Evolutionary conservation across 2,888 invertebrate species (phyloP), one percentile per base, ranked within the genome.

Genomic region (Machimus rusticus): DNA sequence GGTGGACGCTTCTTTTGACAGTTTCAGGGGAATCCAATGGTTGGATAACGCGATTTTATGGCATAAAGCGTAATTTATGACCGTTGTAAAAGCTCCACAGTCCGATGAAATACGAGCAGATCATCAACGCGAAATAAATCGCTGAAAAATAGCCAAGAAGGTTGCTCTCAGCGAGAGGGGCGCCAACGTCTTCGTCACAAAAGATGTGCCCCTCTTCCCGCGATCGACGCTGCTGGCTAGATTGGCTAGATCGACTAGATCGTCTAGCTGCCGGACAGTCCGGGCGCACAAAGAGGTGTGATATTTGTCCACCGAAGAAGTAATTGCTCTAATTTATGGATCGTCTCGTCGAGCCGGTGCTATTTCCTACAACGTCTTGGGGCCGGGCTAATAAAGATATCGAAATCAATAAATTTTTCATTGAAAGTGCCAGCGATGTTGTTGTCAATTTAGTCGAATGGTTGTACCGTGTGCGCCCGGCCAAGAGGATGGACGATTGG

Each of bases 381-480:
- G 81, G 51, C 46, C 28, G 28, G 34, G 28, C 78, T 78, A 51
- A 82, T 57, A 82, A 57, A 66, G 82, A 82, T 82, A 82, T 82
- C 82, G 82, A 57, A 57, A 34, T 57, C 82, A 57, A 82, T 82
- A 82, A 82, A 57, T 82, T 57, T 66, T 57, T 82, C 82, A 66
- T 34, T 82, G 31, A 37, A 66, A 57, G 66, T 82, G 82, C 82
- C 55, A 66, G 66, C 82, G 19, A 57, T 55, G 82, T 37, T 82
- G 57, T 82, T 81, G 81, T 81, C 81, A 81, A n/a, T 55, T 81
- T 55, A 8, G 81, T 55, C 81, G 34, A 81, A 81, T 14, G 19
- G 81, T 46, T 43, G 28, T 14, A 76, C 4, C 37, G 76, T 31
- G 76, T 76, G n/a, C 76, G 34, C 12, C 34, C 31, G 76, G 8